Evolutionary conservation across 2,113 vertebrate species (phyloP), one percentile per base, ranked within the genome.

Genomic region (Acanthisitta chloris): DNA sequence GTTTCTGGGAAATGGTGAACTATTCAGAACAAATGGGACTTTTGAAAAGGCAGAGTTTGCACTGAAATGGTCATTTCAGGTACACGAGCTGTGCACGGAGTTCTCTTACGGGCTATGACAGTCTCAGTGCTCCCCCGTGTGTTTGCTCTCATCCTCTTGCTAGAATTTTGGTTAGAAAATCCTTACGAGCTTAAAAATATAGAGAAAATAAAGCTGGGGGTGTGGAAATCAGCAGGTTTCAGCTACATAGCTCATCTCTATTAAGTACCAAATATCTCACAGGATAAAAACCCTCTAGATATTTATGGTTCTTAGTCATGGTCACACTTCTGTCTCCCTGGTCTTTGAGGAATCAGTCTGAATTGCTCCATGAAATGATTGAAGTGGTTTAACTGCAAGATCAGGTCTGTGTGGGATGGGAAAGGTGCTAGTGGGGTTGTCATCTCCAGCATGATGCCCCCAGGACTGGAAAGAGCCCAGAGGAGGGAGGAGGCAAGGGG

Each of bases 91-190:
- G 78, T 73, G 69, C 5, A 33, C 1, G 18, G 55, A 76, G 38
- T 0, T 1, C 52, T 43, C 17, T n/a, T 48, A 16, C 18, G 6
- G 36, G 15, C 62, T 93, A 5, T 42, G 64, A 16, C 66, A 82
- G 96, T 90, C 90, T 90, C 1, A 90, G 92, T 93, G 94, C 95
- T 95, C 95, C 95, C 90, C 85, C 92, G 21, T 92, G 95, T 92
- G 96, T 95, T 95, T 88, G 66, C 85, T 93, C 85, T 93, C 61
- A 52, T 55, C 45, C 25, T 74, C 17, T 48, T 34, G 2, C 45
- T 64, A 2, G 2, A 52, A 76, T 62, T 91, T 64, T 46, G 28
- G 4, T 15, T 80, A 15, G 28, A 85, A 88, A 86, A 29, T 86
- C 48, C 40, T 40, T 34, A 4, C 20, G 10, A 61, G 14, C 10